Base-by-base conservation (phyloP, 2,888 invertebrate genomes). In the Phyto melanocephala region DNA sequence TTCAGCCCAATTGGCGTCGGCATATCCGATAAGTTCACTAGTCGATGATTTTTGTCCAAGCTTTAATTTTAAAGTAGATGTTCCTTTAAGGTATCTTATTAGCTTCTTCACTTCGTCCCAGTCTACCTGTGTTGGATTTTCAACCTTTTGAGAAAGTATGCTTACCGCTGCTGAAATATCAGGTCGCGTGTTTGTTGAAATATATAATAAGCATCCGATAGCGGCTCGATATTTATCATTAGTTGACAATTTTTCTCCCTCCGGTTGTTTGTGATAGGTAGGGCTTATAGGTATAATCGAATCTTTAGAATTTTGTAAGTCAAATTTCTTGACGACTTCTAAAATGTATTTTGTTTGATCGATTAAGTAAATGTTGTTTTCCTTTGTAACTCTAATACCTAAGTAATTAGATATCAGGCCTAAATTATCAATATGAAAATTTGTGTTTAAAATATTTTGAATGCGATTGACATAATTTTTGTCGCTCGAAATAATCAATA, bases 1-100 rank as follows among this genome's bases (percentile, higher is more conserved):
- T 52, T 88, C 86, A 8, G 88, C 88, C 88, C 87, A 89, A 84
- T 87, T 86, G 33, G 88, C 88, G 79, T 88, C 87, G 10, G 87
- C 86, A 63, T 86, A 89, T n/a, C 82, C 63, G 72, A 52, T 70
- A 22, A 79, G 54, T 15, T 28, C 33, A 54, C 54, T 15, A 54
- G 0, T 28, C 1, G 54, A 7, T 28, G 28, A n/a, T 5, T 7
- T 54, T 33, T 28, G 28, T 54, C 54, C 54, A 54, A 54, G 54
- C n/a, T 6, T 54, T 33, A 50, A 50, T 50, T 50, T 1, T 11
- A 22, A 50, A 22, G 1, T 50, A 50, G 50, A 50, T 50, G 50
- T 45, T 15, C 6, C 7, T 17, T 17, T 50, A 22, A 50, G 28
- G 15, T 54, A 54, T 54, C 54, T 54, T 5, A 54, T 54, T n/a